Evolutionary conservation across 2,888 invertebrate genomes (phyloP).

Genomic region (Holacanthella duospinosa): DNA sequence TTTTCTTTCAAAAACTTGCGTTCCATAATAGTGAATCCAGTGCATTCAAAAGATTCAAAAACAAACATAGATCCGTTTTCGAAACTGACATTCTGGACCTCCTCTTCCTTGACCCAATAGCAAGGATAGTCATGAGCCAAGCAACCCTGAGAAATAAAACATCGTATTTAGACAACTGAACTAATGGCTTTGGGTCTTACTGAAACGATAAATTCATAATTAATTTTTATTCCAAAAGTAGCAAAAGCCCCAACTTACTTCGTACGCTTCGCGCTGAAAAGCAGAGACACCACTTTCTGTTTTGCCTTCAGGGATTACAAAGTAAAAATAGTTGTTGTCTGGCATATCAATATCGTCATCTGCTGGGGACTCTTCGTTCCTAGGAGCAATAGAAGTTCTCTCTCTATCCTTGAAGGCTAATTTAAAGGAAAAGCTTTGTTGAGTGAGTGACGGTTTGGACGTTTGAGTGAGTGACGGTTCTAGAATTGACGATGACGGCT

Average conservation of each 20-base stretch:
- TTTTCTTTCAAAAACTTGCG: slow-evolving; percentile 6
- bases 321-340: slow-evolving; percentile 15
- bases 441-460: not conserved
- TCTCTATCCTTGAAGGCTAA: too few relatives aligned
- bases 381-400: too few relatives aligned
- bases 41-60: slow-evolving; percentile 64
- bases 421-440: not conserved
- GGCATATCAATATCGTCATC: not conserved
- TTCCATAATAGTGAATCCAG: slow-evolving; percentile 53
- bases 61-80: slow-evolving; percentile 65
- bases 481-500: too few relatives aligned
- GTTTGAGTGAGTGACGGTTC: too few relatives aligned
- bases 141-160: slow-evolving; percentile 46
- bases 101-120: slow-evolving; percentile 54
- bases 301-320: slow-evolving; percentile 25
- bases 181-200: not conserved
- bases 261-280: slow-evolving; percentile 16
- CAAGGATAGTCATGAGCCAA: slow-evolving; percentile 52
- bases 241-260: slow-evolving; percentile 14
- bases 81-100: slow-evolving; percentile 49
- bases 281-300: slow-evolving; percentile 14
- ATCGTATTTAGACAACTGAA: not conserved
- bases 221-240: not conserved
- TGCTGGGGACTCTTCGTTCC: too few relatives aligned
- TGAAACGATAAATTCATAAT: not conserved